phyloP scores from a whole-genome alignment of 1,140 invertebrate species.

The Cyrtorhinus lividipennis region DNA sequence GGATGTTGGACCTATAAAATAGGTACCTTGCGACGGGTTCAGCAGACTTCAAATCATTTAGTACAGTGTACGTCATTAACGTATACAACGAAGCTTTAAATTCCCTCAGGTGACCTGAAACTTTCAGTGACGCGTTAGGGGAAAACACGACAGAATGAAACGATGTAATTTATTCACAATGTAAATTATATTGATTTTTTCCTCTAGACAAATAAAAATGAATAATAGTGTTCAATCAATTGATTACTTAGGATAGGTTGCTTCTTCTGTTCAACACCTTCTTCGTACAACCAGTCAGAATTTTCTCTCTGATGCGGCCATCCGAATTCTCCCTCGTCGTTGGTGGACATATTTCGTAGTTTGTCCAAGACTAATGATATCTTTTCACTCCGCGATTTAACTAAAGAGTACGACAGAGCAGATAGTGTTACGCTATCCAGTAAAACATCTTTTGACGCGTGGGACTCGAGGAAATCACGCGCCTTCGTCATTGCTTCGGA shows the following conservation, averaged over 20 bases:
- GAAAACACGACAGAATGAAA: neutral
- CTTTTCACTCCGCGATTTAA: constrained; percentile 27
- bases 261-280: constrained; percentile 34
- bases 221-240: no score
- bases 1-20: constrained; percentile 42
- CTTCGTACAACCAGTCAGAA: constrained; percentile 25
- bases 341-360: constrained; percentile 40
- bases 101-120: constrained; percentile 32
- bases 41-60: constrained; percentile 40
- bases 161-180: neutral
- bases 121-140: neutral
- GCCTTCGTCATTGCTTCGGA: constrained; percentile 34
- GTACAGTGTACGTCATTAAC: constrained; percentile 32
- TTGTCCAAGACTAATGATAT: constrained; percentile 38
- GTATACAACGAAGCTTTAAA: constrained; percentile 35
- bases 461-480: constrained; percentile 39
- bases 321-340: constrained; percentile 46
- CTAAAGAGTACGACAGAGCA: constrained; percentile 38
- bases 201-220: no score
- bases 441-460: constrained; percentile 32
- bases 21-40: constrained; percentile 45
- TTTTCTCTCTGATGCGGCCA: constrained; percentile 33
- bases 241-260: constrained; percentile 30
- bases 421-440: constrained; percentile 39
- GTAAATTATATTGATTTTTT: neutral